Evolutionary conservation across 2,888 invertebrate species (phyloP).

Genomic region (Dilophus febrilis): DNA sequence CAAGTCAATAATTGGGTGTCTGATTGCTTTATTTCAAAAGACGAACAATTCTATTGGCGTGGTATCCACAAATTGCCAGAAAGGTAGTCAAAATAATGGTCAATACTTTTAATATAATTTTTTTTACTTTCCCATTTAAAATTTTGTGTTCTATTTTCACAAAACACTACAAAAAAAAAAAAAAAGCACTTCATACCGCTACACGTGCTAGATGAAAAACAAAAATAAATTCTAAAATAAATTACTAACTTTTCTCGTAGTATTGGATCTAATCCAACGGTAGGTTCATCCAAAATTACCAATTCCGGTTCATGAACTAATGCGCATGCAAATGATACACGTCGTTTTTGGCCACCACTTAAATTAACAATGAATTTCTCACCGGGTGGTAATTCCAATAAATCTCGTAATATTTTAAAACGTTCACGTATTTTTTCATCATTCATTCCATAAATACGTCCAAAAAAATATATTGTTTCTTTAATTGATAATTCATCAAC

Average conservation of each 20-base stretch:
- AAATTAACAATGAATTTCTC: conserved; percentile 46
- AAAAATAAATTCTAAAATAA: background rate
- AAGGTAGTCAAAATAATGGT: too few relatives aligned
- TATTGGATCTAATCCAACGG: conserved; percentile 85
- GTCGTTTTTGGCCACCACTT: conserved; percentile 80
- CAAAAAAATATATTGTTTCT: conserved; percentile 76
- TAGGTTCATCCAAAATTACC: conserved; percentile 81
- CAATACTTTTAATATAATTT: too few relatives aligned
- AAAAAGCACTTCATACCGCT: too few relatives aligned
- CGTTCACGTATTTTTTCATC: conserved; percentile 43
- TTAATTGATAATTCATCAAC: conserved; percentile 64
- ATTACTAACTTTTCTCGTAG: conserved; percentile 53
- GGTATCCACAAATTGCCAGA: too few relatives aligned
- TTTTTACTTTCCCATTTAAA: too few relatives aligned
- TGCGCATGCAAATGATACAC: conserved; percentile 78
- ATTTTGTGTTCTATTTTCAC: too few relatives aligned
- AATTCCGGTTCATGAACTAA: conserved; percentile 77
- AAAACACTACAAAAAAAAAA: too few relatives aligned
- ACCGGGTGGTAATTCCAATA: conserved; percentile 60
- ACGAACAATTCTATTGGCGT: too few relatives aligned
- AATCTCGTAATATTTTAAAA: conserved; percentile 46
- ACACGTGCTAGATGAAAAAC: too few relatives aligned
- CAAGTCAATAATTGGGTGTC: too few relatives aligned
- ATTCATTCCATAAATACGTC: conserved; percentile 64
- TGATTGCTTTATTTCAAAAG: too few relatives aligned